Evolutionary conservation across 2,797 vertebrate genomes (phyloP).

Genomic region (Protonibea diacanthus): DNA sequence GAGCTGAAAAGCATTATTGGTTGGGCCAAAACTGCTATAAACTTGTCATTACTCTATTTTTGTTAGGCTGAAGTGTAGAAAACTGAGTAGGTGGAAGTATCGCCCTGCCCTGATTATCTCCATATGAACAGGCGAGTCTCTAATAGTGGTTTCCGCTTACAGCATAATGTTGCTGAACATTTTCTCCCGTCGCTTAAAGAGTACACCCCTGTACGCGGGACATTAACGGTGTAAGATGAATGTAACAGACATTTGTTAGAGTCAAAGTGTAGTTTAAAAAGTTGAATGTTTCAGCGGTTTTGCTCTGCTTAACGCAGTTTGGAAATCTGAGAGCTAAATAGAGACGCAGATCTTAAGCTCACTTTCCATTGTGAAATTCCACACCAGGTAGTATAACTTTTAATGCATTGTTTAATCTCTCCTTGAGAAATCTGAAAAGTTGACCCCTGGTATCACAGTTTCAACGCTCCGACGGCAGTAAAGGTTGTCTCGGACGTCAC

Average conservation of each 20-base stretch:
- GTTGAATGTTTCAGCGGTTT: constrained; percentile 7
- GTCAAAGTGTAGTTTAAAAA: constrained; percentile 23
- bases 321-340: not conserved
- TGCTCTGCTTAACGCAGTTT: not conserved
- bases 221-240: constrained; percentile 9
- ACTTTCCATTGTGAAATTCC: not conserved
- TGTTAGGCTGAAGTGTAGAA: constrained; percentile 63
- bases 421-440: not conserved
- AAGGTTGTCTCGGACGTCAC: constrained; percentile 11
- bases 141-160: constrained; percentile 80
- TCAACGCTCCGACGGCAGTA: not conserved
- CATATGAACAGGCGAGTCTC: constrained; percentile 75
- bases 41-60: constrained; percentile 78
- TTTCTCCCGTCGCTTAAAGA: constrained; percentile 47
- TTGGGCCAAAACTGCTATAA: constrained; percentile 70
- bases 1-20: constrained; percentile 73
- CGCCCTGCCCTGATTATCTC: constrained; percentile 77
- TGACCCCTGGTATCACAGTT: not conserved
- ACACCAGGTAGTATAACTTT: not conserved
- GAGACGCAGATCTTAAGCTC: not conserved
- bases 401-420: constrained; percentile 7
- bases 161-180: constrained; percentile 64
- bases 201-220: constrained; percentile 10
- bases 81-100: constrained; percentile 68
- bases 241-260: constrained; percentile 10